A percentile compares a stretch with the other conserved stretches of the same genome.
Conservation (phyloP, 2,113 vertebrate species). For the Nothocercus nigrocapillus region DNA sequence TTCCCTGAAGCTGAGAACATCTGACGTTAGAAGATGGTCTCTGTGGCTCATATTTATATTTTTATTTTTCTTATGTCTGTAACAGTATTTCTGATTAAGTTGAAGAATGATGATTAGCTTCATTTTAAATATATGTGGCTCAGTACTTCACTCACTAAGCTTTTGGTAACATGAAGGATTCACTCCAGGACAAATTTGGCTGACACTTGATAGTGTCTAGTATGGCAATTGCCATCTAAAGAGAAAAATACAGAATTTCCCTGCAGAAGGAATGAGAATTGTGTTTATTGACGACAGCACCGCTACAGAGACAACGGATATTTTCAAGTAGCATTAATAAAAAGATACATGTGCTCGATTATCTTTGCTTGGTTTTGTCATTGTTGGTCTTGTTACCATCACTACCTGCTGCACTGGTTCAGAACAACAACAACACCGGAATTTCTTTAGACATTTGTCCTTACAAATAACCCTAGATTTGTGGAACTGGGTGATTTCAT, state of each 20-base stretch:
- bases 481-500: slow-evolving; percentile 33
- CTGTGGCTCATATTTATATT: background rate
- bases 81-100: background rate
- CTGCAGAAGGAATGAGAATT: background rate
- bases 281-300: background rate
- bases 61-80: background rate
- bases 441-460: background rate
- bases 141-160: background rate
- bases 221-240: background rate
- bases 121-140: background rate
- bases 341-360: slow-evolving; percentile 40
- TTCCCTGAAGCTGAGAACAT: background rate
- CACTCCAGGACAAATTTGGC: background rate
- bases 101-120: background rate
- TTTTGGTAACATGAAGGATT: background rate
- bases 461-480: background rate
- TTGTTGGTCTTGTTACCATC: slow-evolving; percentile 27
- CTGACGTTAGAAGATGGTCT: background rate
- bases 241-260: slow-evolving; percentile 54
- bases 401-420: background rate
- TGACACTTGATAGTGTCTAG: background rate
- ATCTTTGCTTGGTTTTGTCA: slow-evolving; percentile 28
- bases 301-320: slow-evolving; percentile 16
- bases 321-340: slow-evolving; percentile 12
- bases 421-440: background rate